Percentiles rank a stretch among this genome's conserved stretches.
Conservation (phyloP, 1,140 invertebrate genomes). For the Magallana gigas region DNA sequence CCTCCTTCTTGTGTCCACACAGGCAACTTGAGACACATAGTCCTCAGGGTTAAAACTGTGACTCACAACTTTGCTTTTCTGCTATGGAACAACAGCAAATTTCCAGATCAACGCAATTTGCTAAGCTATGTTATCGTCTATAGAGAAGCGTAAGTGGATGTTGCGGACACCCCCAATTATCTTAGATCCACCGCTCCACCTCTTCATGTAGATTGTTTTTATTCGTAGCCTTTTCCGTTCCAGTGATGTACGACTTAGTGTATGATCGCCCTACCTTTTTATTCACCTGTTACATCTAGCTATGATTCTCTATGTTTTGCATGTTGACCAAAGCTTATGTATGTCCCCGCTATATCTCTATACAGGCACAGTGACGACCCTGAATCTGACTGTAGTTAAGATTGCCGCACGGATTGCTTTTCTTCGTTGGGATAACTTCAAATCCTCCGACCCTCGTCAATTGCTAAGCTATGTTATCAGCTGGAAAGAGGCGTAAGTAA, state of each 20-base stretch:
- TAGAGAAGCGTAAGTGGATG: conserved; percentile 83
- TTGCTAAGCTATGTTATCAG: conserved; percentile 92
- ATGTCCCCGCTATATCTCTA: conserved; percentile 26
- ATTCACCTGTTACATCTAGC: conserved; percentile 18
- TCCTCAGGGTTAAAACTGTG: conserved; percentile 46
- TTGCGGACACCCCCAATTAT: conserved; percentile 17
- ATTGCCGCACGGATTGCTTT: conserved; percentile 76
- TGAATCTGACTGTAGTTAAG: conserved; percentile 51
- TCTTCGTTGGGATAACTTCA: conserved; percentile 86
- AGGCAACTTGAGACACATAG: conserved; percentile 38
- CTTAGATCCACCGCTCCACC: not conserved
- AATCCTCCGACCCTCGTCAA: conserved; percentile 84
- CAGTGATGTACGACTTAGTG: conserved; percentile 11
- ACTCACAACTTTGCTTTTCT: conserved; percentile 79
- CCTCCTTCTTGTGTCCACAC: not conserved
- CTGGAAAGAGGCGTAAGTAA: conserved; percentile 84
- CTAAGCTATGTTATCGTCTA: conserved; percentile 91
- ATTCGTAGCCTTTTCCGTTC: conserved; percentile 28
- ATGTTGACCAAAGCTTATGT: not conserved
- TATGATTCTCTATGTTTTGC: not conserved
- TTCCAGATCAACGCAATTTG: conserved; percentile 85
- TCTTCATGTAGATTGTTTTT: conserved; percentile 16
- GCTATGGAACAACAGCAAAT: conserved; percentile 86
- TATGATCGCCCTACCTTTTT: conserved; percentile 21
- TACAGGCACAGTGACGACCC: conserved; percentile 30